These are phyloP conservation scores for Diabrotica balteata DNA, from an alignment of 2,888 invertebrate species.

Conservation along the genomic window DNA sequence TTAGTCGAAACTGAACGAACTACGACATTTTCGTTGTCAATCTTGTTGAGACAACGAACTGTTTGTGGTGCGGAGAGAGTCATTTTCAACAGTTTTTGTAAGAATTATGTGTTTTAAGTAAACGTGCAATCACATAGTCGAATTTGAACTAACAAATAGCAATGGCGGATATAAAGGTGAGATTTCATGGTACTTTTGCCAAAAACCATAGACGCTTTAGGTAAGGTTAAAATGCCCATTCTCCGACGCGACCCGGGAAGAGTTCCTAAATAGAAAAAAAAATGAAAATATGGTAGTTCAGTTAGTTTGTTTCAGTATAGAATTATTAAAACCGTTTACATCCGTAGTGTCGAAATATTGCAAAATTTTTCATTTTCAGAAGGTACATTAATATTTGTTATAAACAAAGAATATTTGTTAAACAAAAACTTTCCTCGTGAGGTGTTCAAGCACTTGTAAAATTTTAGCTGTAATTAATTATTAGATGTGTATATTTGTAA, in stretches of 20 bases:
- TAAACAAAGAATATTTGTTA: too few species aligned
- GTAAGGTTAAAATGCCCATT: slow-evolving; percentile 19
- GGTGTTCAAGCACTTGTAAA: too few species aligned
- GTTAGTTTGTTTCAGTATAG: not conserved
- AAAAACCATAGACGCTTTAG: slow-evolving; percentile 11
- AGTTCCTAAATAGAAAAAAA: too few species aligned
- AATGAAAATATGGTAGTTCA: too few species aligned
- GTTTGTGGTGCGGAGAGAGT: not conserved
- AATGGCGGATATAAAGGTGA: slow-evolving; percentile 30
- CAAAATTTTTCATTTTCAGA: not conserved
- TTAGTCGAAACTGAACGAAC: slow-evolving; percentile 12
- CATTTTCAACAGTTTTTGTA: not conserved
- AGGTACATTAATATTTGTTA: not conserved
- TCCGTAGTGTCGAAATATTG: not conserved
- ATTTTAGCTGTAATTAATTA: too few species aligned
- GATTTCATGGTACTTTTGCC: slow-evolving; percentile 3
- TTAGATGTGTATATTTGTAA: too few species aligned
- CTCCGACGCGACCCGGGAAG: slow-evolving; percentile 1
- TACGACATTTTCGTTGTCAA: slow-evolving; percentile 14
- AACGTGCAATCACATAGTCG: not conserved
- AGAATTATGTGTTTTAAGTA: slow-evolving; percentile 16
- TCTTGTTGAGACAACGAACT: slow-evolving; percentile 9
- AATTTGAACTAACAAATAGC: not conserved
- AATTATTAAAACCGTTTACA: not conserved
- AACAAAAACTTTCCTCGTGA: too few species aligned